Percentiles rank a stretch among this genome's conserved stretches.
phyloP scores from a whole-genome alignment of 2,113 vertebrate genomes.

The Oreochromis niloticus region DNA sequence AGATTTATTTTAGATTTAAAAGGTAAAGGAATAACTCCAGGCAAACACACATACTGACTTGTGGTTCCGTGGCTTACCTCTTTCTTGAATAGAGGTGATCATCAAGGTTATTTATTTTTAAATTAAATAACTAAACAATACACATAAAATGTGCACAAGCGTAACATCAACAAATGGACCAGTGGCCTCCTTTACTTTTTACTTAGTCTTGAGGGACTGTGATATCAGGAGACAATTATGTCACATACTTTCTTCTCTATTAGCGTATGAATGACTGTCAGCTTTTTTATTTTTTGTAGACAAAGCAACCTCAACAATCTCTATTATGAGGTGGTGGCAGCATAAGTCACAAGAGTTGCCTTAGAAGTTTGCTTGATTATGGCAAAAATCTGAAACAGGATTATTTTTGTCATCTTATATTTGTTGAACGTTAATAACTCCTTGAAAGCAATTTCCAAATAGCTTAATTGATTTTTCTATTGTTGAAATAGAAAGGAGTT shows the following conservation, averaged over 20 bases:
- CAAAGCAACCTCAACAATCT: neutral
- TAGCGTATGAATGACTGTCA: neutral
- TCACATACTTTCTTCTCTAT: neutral
- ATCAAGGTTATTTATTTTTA: neutral
- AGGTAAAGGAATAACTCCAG: neutral
- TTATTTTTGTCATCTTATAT: neutral
- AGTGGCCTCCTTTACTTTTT: neutral
- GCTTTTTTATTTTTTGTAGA: neutral
- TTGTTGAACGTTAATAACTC: neutral
- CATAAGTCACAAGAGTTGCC: neutral
- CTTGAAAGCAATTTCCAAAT: neutral
- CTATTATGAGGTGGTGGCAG: neutral
- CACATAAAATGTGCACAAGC: neutral
- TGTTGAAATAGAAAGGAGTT: neutral
- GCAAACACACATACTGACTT: neutral
- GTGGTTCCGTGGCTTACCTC: rapidly evolving
- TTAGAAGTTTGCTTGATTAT: neutral
- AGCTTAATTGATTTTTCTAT: neutral
- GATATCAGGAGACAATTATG: neutral
- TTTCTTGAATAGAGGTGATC: neutral
- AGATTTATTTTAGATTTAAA: neutral
- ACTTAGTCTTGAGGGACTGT: neutral
- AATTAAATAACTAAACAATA: neutral
- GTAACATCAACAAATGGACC: neutral
- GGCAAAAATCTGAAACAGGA: neutral